Conservation (phyloP, 2,797 vertebrate species). For the Danio albolineatus region DNA sequence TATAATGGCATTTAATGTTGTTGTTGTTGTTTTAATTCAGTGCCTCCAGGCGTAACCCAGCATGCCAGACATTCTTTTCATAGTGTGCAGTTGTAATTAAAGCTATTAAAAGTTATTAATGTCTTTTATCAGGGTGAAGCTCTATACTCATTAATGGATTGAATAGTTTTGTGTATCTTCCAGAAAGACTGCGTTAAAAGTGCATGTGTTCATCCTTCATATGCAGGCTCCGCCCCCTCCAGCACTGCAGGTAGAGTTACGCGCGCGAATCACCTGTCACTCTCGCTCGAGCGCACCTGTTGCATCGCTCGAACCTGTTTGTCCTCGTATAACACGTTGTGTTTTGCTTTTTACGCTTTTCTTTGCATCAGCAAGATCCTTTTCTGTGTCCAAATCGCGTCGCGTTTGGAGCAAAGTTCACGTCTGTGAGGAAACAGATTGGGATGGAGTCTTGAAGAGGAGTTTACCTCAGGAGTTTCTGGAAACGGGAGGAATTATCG, state of each 20-base stretch:
- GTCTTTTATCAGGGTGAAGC: neutral
- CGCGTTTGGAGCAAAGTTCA: slow-evolving; percentile 45
- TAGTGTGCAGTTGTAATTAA: neutral
- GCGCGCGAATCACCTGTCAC: slow-evolving; percentile 66
- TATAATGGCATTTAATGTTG: no score
- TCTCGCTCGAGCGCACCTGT: slow-evolving; percentile 46
- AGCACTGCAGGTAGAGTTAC: slow-evolving; percentile 68
- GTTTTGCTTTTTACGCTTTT: neutral
- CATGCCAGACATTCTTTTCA: neutral
- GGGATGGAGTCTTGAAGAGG: slow-evolving; percentile 49
- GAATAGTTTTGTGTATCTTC: neutral
- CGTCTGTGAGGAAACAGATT: slow-evolving; percentile 11
- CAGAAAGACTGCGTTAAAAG: slow-evolving; percentile 39
- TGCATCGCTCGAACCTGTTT: slow-evolving; percentile 8
- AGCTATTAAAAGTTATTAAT: neutral
- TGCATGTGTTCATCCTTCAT: neutral
- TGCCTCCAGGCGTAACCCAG: neutral
- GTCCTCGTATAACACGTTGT: neutral
- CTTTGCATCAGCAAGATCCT: neutral
- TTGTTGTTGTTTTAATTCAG: no score
- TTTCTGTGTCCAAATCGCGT: neutral
- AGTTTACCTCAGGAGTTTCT: slow-evolving; percentile 1
- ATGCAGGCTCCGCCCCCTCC: slow-evolving; percentile 64
- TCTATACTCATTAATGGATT: no score
- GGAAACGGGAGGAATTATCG: neutral